Evolutionary conservation across 2,113 vertebrate genomes (phyloP).

Genomic region (Thalassoma bifasciatum): DNA sequence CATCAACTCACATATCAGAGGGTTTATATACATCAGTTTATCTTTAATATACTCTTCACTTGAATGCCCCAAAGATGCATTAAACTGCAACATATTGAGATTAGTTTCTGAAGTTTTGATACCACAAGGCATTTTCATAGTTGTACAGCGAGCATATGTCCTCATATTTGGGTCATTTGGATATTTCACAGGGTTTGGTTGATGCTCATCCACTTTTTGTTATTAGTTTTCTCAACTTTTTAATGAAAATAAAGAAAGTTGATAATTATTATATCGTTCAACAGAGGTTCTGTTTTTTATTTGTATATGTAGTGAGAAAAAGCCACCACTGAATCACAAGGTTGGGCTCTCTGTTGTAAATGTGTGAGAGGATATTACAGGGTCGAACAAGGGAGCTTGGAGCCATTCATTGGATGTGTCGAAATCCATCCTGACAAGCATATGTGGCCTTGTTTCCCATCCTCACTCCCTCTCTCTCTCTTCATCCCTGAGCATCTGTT

Average conservation of each 20-base stretch:
- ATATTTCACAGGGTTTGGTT: too few species aligned
- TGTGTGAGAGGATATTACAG: constrained; percentile 28
- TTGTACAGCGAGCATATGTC: not conserved
- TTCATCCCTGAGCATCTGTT: constrained; percentile 60
- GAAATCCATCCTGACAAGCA: constrained; percentile 50
- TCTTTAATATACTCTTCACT: not conserved
- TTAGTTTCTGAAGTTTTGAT: not conserved
- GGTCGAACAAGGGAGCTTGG: constrained; percentile 8
- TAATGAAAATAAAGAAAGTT: not conserved
- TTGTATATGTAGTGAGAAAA: not conserved
- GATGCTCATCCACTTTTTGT: not conserved
- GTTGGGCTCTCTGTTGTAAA: not conserved
- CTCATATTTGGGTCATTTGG: not conserved
- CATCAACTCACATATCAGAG: not conserved
- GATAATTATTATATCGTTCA: not conserved
- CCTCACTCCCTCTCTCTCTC: constrained; percentile 33
- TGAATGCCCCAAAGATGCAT: not conserved
- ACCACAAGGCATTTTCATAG: not conserved
- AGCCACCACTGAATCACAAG: not conserved
- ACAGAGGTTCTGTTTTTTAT: not conserved
- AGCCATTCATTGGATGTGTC: constrained; percentile 37
- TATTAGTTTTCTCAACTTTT: not conserved
- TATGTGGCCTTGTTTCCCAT: constrained; percentile 48
- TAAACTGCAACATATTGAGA: not conserved
- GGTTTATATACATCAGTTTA: not conserved